Evolutionary conservation across 2,888 invertebrate genomes (phyloP).

Genomic region (Nebria salina): DNA sequence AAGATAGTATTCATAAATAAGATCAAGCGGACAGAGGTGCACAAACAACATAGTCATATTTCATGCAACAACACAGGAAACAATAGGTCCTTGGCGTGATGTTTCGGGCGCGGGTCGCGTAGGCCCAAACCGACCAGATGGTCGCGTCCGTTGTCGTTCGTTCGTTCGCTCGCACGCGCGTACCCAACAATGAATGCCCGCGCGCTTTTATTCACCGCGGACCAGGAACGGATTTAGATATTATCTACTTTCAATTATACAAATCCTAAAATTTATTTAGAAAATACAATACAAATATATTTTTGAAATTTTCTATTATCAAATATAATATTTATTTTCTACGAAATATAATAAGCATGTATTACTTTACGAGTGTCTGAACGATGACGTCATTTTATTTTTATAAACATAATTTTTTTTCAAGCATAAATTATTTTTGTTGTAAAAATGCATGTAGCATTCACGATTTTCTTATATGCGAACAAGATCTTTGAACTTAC

Average conservation of each 20-base stretch:
- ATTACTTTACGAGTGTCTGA: no score
- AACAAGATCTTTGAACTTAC: no score
- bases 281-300: no score
- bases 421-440: no score
- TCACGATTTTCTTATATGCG: no score
- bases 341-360: no score
- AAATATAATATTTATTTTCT: no score
- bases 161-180: constrained; percentile 6
- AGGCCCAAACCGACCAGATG: constrained; percentile 24
- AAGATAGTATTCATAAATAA: constrained; percentile 8
- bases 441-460: no score
- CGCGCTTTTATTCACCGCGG: neutral
- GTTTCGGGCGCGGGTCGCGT: constrained; percentile 20
- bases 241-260: neutral
- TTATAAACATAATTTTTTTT: no score
- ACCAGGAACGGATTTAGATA: neutral
- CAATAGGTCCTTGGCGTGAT: constrained; percentile 26
- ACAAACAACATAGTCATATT: constrained; percentile 23
- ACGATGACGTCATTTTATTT: no score
- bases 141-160: constrained; percentile 7
- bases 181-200: constrained; percentile 3
- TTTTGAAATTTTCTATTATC: no score
- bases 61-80: constrained; percentile 29
- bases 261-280: neutral
- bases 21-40: neutral